Percentiles rank a stretch among this genome's conserved stretches.
Conservation (phyloP, 35 echinoderm and acorn worm genomes). For the Lytechinus variegatus region DNA sequence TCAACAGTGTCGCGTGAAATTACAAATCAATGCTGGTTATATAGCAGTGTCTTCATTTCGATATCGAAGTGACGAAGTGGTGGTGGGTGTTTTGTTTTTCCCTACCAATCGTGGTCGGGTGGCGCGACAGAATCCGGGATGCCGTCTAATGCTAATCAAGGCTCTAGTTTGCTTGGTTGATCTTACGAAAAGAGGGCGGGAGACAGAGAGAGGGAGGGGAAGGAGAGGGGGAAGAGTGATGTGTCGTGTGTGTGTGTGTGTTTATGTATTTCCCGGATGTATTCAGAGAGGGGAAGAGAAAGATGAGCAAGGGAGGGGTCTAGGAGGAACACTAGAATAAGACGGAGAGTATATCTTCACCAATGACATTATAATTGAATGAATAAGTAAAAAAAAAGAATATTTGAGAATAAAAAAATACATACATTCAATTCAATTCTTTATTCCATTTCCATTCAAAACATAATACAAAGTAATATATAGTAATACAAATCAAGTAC, state of each 20-base stretch:
- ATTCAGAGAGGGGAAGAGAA: neutral
- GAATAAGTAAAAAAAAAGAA: no score
- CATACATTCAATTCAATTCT: no score
- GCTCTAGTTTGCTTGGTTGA: neutral
- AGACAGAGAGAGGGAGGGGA: neutral
- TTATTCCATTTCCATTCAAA: no score
- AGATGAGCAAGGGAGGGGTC: neutral
- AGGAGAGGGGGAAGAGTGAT: neutral
- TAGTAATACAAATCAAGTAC: no score
- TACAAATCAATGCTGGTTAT: conserved; percentile 12
- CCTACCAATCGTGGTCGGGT: neutral
- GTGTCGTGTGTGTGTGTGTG: no score
- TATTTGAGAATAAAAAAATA: no score
- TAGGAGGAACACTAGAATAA: no score
- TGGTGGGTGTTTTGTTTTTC: neutral
- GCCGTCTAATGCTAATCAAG: conserved; percentile 9
- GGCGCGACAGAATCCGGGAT: neutral
- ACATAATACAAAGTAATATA: no score
- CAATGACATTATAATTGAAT: no score
- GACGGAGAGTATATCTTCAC: no score
- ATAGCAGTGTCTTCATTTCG: conserved; percentile 11
- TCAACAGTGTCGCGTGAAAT: conserved; percentile 17
- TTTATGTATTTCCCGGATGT: no score
- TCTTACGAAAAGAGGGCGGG: neutral
- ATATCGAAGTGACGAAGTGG: neutral